phyloP scores from a whole-genome alignment of 35 echinoderm and acorn worm genomes.

The Diadema setosum region DNA sequence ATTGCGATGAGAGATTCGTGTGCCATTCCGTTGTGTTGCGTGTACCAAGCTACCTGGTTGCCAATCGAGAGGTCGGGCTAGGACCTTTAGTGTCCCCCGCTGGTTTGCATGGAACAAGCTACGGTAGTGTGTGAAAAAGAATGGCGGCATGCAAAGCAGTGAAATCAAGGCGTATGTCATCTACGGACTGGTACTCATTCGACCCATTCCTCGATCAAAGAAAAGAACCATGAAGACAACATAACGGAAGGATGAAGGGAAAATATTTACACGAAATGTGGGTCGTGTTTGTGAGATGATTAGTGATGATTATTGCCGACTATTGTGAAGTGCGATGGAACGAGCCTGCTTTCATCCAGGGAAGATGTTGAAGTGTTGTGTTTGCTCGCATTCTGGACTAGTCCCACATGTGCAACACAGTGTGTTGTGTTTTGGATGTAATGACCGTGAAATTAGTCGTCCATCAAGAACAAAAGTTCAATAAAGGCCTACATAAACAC shows the following conservation, averaged over 20 bases:
- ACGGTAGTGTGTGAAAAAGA: neutral
- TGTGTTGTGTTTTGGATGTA: slow-evolving; percentile 6
- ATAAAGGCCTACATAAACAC: slow-evolving; percentile 11
- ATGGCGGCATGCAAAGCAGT: slow-evolving; percentile 8
- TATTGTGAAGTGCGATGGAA: slow-evolving; percentile 14
- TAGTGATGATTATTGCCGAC: slow-evolving; percentile 2
- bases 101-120: slow-evolving; percentile 15
- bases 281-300: slow-evolving; percentile 1
- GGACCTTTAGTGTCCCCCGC: slow-evolving; percentile 16
- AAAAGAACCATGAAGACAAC: neutral
- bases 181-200: neutral
- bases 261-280: slow-evolving; percentile 3
- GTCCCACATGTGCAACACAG: slow-evolving; percentile 12
- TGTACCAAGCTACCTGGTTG: slow-evolving; percentile 13
- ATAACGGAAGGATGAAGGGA: neutral
- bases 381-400: neutral
- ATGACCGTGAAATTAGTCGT: slow-evolving; percentile 5
- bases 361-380: slow-evolving; percentile 1
- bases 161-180: neutral
- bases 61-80: neutral
- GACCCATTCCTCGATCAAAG: neutral
- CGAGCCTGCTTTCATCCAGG: slow-evolving; percentile 3
- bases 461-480: slow-evolving; percentile 10
- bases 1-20: slow-evolving; percentile 5
- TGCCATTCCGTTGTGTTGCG: neutral